These are phyloP conservation scores for Callipepla californica DNA, from an alignment of 2,113 vertebrate species.

Conservation along the genomic window DNA sequence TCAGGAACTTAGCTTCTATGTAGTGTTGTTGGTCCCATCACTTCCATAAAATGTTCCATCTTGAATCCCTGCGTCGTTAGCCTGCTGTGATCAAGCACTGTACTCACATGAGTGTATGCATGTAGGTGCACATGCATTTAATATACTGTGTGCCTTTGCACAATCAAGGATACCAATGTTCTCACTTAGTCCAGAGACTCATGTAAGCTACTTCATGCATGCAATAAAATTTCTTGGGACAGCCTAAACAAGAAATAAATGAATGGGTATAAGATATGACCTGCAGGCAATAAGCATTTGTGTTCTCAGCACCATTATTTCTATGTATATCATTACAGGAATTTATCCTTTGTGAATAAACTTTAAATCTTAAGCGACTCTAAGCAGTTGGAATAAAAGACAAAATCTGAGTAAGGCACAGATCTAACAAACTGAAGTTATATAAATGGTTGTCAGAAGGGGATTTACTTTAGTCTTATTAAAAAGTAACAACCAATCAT, in stretches of 20 bases:
- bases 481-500: neutral
- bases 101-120: neutral
- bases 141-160: neutral
- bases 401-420: neutral
- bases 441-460: neutral
- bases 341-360: neutral
- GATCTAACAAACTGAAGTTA: neutral
- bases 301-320: neutral
- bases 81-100: neutral
- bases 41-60: neutral
- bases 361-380: neutral
- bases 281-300: neutral
- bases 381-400: neutral
- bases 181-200: neutral
- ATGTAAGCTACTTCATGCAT: neutral
- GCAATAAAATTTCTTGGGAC: fast-evolving
- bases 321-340: neutral
- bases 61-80: neutral
- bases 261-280: neutral
- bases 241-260: neutral
- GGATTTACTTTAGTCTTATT: neutral
- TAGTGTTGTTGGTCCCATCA: neutral
- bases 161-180: neutral
- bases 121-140: neutral
- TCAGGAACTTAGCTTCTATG: neutral